phyloP scores from a whole-genome alignment of 2,888 invertebrate genomes.

The Platycheirus albimanus region DNA sequence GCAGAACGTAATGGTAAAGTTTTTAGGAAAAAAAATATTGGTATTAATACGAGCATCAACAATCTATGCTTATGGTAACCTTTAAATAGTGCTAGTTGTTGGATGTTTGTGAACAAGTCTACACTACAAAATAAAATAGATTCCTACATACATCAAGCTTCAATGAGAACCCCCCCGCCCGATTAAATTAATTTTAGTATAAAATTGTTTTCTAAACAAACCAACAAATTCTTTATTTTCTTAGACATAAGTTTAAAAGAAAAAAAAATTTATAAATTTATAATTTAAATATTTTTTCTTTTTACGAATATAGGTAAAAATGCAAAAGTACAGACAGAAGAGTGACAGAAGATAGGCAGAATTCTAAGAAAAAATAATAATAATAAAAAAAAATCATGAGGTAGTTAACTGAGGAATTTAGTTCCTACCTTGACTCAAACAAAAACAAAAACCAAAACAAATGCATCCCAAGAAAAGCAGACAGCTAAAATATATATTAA shows the following conservation, averaged over 20 bases:
- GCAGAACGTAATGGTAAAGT: too few species aligned
- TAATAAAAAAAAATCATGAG: conserved; percentile 58
- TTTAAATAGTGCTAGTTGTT: too few species aligned
- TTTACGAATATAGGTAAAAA: conserved; percentile 70
- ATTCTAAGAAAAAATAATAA: conserved; percentile 57
- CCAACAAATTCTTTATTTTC: neutral
- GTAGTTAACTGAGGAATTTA: conserved; percentile 68
- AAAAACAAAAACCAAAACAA: conserved; percentile 14
- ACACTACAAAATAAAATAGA: too few species aligned
- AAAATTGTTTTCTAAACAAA: neutral
- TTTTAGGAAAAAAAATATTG: too few species aligned
- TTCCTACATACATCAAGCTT: too few species aligned
- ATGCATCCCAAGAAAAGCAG: conserved; percentile 60
- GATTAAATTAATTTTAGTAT: neutral
- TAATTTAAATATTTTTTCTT: conserved; percentile 66
- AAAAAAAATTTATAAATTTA: conserved; percentile 42
- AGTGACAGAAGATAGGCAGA: conserved; percentile 70
- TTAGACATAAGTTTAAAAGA: conserved; percentile 40
- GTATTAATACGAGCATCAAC: too few species aligned
- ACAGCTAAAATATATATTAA: conserved; percentile 53
- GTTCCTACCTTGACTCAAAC: conserved; percentile 58
- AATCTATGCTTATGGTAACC: too few species aligned
- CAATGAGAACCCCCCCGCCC: too few species aligned
- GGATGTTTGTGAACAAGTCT: too few species aligned
- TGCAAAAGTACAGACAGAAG: conserved; percentile 70